Percentiles rank a stretch among this genome's conserved stretches.
These are phyloP conservation scores for Sphaerophoria taeniata DNA, from an alignment of 2,888 invertebrate genomes.

Conservation along the genomic window DNA sequence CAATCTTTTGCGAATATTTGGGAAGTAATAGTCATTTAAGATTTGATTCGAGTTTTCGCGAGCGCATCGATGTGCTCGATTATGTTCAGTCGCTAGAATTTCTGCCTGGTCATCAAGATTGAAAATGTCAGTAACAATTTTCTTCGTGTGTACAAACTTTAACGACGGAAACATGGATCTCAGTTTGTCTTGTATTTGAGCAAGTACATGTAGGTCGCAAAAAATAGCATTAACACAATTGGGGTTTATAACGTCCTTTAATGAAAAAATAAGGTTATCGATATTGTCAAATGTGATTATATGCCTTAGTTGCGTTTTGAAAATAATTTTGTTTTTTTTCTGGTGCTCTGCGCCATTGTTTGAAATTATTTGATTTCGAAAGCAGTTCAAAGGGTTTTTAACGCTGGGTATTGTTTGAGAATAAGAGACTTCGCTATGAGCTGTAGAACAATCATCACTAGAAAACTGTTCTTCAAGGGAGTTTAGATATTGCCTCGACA, in stretches of 20 bases:
- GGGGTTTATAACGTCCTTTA: conserved; percentile 47
- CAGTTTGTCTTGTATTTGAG: too few relatives aligned
- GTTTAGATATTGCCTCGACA: too few relatives aligned
- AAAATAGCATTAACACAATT: conserved; percentile 34
- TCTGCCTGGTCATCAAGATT: conserved; percentile 19
- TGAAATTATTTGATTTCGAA: too few relatives aligned
- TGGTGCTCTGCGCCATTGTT: too few relatives aligned
- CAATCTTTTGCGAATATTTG: not conserved
- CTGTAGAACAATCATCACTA: not conserved
- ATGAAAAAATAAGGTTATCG: conserved; percentile 1
- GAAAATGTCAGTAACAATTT: conserved; percentile 60
- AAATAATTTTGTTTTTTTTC: too few relatives aligned
- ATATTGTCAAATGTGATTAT: not conserved
- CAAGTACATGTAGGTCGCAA: conserved; percentile 13
- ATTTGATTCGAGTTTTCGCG: not conserved
- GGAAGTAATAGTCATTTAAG: conserved; percentile 11
- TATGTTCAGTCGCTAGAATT: too few relatives aligned
- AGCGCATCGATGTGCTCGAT: too few relatives aligned
- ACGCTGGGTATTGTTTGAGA: conserved; percentile 28
- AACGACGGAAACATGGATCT: too few relatives aligned
- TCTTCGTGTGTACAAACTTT: not conserved
- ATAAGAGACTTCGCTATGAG: conserved; percentile 34
- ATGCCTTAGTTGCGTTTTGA: too few relatives aligned
- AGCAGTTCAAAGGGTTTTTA: too few relatives aligned
- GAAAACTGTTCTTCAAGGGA: conserved; percentile 10